Percentiles rank a stretch among this genome's conserved stretches.
Conservation (phyloP, 2,888 invertebrate species). For the Sepioteuthis lessoniana region DNA sequence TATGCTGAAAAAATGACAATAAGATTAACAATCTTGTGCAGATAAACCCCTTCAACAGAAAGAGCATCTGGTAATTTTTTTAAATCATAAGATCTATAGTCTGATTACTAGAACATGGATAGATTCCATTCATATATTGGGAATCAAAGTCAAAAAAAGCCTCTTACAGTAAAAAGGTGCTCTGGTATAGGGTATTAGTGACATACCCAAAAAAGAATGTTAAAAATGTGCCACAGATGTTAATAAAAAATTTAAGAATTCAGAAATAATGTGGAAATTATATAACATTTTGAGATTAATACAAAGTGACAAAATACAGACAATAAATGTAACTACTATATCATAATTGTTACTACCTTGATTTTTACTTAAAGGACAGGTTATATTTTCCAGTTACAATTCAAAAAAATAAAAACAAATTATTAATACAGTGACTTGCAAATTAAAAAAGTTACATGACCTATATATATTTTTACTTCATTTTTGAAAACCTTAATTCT, state of each 20-base stretch:
- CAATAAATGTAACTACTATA: too few species aligned
- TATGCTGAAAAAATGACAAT: not conserved
- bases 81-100: not conserved
- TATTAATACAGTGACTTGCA: too few species aligned
- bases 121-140: not conserved
- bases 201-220: not conserved
- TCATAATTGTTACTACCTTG: too few species aligned
- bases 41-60: not conserved
- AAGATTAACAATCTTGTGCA: not conserved
- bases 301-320: too few species aligned
- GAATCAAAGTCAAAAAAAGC: not conserved
- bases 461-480: not conserved
- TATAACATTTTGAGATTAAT: too few species aligned
- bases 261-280: not conserved
- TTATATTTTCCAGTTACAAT: too few species aligned
- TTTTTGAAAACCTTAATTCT: not conserved
- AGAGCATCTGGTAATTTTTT: not conserved
- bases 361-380: too few species aligned
- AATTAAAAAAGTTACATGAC: too few species aligned
- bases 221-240: too few species aligned
- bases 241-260: too few species aligned
- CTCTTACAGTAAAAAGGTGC: not conserved
- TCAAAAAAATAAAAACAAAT: too few species aligned
- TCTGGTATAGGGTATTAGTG: not conserved
- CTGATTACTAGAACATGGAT: not conserved